A percentile compares a stretch with the other conserved stretches of the same genome.
Evolutionary conservation across 2,888 invertebrate species (phyloP).

Genomic region (Hirtodrosophila confusa): DNA sequence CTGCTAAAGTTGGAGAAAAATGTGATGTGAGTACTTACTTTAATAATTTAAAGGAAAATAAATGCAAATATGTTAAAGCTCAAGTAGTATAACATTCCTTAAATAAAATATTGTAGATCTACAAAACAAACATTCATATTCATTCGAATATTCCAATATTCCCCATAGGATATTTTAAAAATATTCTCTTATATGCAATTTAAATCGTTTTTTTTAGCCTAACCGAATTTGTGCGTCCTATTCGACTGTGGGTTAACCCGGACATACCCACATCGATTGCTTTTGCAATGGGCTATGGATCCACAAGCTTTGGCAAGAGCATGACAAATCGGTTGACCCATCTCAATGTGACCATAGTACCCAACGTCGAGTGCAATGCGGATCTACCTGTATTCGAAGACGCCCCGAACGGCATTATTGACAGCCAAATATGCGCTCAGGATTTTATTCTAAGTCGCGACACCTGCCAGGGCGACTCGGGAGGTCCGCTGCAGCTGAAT

Average conservation of each 20-base stretch:
- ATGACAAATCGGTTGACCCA: constrained; percentile 81
- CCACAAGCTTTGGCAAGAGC: constrained; percentile 83
- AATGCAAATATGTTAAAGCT: too few species aligned
- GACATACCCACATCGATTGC: constrained; percentile 83
- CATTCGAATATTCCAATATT: too few species aligned
- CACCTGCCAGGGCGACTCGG: constrained; percentile 84
- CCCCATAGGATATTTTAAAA: too few species aligned
- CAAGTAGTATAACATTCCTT: not conserved
- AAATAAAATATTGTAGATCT: not conserved
- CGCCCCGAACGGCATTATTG: constrained; percentile 72
- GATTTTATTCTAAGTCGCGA: constrained; percentile 79
- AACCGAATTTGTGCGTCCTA: constrained; percentile 85
- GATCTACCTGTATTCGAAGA: constrained; percentile 70
- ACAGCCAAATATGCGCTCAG: constrained; percentile 81
- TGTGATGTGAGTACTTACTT: constrained; percentile 69
- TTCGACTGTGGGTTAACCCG: constrained; percentile 85
- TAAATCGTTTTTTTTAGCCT: constrained; percentile 53
- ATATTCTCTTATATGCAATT: too few species aligned
- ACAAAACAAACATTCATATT: too few species aligned
- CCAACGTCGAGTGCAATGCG: constrained; percentile 76
- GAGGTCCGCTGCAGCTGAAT: constrained; percentile 82
- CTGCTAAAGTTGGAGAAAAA: constrained; percentile 63
- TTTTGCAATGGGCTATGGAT: constrained; percentile 88
- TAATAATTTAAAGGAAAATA: too few species aligned
- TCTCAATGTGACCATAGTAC: constrained; percentile 78